Percentiles rank a stretch among this genome's conserved stretches.
Evolutionary conservation across 2,113 vertebrate genomes (phyloP).

Genomic region (Eublepharis macularius): DNA sequence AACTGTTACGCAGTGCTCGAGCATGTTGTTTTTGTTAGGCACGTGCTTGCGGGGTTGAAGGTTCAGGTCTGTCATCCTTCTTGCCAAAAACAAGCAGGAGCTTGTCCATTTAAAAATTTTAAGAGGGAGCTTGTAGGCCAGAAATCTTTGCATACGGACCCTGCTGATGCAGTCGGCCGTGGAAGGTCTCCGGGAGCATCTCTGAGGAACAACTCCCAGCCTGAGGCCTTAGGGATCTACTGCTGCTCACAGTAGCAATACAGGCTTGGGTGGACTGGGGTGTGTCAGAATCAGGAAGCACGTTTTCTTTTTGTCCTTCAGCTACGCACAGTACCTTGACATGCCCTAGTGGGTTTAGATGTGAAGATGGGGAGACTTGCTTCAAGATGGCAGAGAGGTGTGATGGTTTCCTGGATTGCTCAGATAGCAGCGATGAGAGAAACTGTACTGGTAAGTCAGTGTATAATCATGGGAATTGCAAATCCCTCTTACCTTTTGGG

Average conservation of each 20-base stretch:
- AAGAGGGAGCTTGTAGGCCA: not conserved
- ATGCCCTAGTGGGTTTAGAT: constrained; percentile 81
- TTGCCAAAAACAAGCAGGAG: no score
- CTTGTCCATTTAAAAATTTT: not conserved
- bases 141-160: not conserved
- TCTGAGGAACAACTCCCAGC: not conserved
- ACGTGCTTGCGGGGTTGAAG: no score
- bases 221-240: not conserved
- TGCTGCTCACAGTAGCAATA: not conserved
- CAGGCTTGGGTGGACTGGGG: not conserved
- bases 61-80: no score
- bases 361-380: constrained; percentile 88
- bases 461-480: rapidly evolving
- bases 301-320: constrained; percentile 57
- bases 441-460: constrained; percentile 84
- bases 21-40: no score
- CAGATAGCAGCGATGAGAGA: constrained; percentile 90
- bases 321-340: constrained; percentile 85
- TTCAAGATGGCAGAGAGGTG: constrained; percentile 82
- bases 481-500: not conserved
- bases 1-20: no score
- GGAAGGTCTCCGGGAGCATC: not conserved
- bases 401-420: constrained; percentile 93
- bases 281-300: not conserved
- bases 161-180: no score